Base-by-base conservation (phyloP, 2,113 vertebrate species). In the Lates calcarifer region DNA sequence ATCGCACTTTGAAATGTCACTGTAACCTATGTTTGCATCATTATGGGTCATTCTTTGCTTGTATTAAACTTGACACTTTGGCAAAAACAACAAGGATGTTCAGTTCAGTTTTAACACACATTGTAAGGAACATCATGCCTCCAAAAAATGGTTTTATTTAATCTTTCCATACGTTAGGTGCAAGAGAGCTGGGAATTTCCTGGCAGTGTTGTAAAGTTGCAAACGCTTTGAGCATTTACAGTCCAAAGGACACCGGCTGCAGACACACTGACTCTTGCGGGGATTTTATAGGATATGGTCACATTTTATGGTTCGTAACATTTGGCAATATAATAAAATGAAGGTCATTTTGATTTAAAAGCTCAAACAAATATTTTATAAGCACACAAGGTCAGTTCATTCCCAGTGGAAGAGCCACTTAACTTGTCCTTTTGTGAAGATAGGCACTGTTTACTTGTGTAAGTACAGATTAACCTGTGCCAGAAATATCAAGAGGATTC, bases 261-360 rank as follows among this genome's bases (percentile, higher is more conserved):
- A 1, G 51, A 43, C 41, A 31, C 22, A 60, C 6, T 15, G 43
- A 61, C 66, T 41, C 51, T 55, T 39, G 14, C 60, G 8, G 3
- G 22, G 37, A 26, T 79, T 87, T 85, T 76, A 86, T 74, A 22
- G 62, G 29, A 74, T 53, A 43, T 67, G 28, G 64, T 31, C 31
- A 53, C 4, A n/a, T 77, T 89, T 86, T 80, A 82, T 79, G 53
- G 81, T 45, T 56, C 17, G 3, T 86, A 83, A 81, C 62, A 26
- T 22, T 53, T 22, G 41, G n/a, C 43, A 29, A 12, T 81, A 63
- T 66, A 79, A 82, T 69, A 45, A 68, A 87, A 58, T 74, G 51
- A 87, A 87, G 75, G 76, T 77, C n/a, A 76, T 81, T 68, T 82
- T 70, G 45, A 74, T 84, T 67, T 76, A 84, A 74, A 81, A 74